A percentile compares a stretch with the other conserved stretches of the same genome.
Evolutionary conservation across 2,888 invertebrate genomes (phyloP).

Genomic region (Rotaria magnacalcarata): DNA sequence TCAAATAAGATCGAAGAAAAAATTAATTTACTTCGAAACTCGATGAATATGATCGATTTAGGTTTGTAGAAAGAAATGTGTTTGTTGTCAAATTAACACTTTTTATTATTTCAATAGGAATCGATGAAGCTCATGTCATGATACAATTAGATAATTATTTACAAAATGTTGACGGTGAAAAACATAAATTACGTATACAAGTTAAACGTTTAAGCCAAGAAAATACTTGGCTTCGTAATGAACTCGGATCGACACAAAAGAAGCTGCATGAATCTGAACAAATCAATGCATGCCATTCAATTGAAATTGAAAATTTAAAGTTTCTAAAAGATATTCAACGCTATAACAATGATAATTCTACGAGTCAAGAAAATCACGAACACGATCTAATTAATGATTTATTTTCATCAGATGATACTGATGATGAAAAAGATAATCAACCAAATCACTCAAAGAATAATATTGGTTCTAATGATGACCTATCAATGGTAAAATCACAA

Average conservation of each 20-base stretch:
- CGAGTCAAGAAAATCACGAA: background rate
- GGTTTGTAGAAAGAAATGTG: background rate
- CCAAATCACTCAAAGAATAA: conserved; percentile 4
- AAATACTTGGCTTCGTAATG: conserved; percentile 97
- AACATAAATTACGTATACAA: conserved; percentile 90
- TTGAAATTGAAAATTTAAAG: conserved; percentile 41
- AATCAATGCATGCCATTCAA: conserved; percentile 51
- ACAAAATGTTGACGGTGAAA: conserved; percentile 43
- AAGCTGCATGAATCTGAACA: conserved; percentile 86
- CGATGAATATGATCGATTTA: conserved; percentile 84
- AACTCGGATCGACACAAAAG: conserved; percentile 93
- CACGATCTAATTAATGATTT: conserved; percentile 17
- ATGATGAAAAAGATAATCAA: conserved; percentile 8
- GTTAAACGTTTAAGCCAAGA: conserved; percentile 90
- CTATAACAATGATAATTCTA: background rate
- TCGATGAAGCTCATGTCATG: conserved; percentile 38
- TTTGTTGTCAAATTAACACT: background rate
- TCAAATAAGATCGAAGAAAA: conserved; percentile 70
- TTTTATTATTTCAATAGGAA: background rate
- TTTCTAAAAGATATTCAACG: conserved; percentile 45
- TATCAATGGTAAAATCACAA: background rate
- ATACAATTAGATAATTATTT: conserved; percentile 39
- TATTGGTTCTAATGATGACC: conserved; percentile 36
- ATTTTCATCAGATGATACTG: conserved; percentile 39
- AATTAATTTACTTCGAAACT: conserved; percentile 80